Evolutionary conservation across 2,797 vertebrate species (phyloP), one percentile per base, ranked within the genome.

Genomic region (Cossypha heuglini): DNA sequence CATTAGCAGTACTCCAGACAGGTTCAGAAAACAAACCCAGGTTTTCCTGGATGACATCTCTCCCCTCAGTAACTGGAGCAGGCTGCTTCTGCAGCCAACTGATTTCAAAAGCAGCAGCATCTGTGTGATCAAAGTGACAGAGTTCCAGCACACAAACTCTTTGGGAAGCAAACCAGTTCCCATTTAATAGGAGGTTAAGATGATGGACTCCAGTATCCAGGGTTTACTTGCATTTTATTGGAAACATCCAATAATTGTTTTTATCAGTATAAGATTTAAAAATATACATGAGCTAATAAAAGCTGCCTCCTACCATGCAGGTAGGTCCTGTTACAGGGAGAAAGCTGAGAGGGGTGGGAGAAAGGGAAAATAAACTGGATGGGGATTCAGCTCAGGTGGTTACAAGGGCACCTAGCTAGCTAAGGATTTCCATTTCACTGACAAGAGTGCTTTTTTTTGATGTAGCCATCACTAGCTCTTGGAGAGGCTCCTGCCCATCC

Each of bases 61-160:
- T 80, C 63, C 64, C 58, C 40, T 72, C 58, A 68, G 69, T 68
- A 95, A 94, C 31, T 86, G 81, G 93, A 96, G 58, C 89, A 94
- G 58, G 43, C 73, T 88, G 74, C 83, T 92, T 69, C 69, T 79
- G 88, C 92, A 94, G 90, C 66, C 73, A 90, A 59, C 9, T 45
- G 62, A 90, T 90, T 90, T 71, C 93, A 95, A 94, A 93, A 90
- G 73, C 77, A 89, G 78, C 84, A 91, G 26, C 54, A 58, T 49
- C 38, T 16, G 17, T 38, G 37, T 57, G 79, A 96, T 95, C 91
- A 90, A 76, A 83, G 61, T 10, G 49, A 62, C 64, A 88, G 40
- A 71, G 64, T 5, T 72, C 62, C 85, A 91, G 49, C 68, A 72
- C 16, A 86, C 57, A 19, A 85, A 61, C 25, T 80, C 64, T 45